Conservation (phyloP, 2,113 vertebrate species). For the Cynopterus brachyotis region DNA sequence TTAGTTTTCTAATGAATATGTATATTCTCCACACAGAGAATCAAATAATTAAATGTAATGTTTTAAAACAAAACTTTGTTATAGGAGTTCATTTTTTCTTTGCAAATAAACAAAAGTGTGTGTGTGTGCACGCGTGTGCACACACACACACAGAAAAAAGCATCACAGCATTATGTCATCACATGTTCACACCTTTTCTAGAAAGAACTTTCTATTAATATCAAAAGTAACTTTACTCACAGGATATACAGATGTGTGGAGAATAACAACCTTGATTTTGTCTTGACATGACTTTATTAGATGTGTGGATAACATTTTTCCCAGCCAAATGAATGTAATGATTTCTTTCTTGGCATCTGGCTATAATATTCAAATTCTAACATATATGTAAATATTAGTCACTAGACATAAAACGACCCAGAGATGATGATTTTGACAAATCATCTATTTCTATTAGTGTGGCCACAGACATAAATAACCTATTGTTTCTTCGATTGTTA, state of each 20-base stretch:
- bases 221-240: background rate
- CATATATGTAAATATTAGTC: background rate
- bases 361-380: slow-evolving; percentile 12
- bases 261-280: background rate
- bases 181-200: background rate
- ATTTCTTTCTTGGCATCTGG: background rate
- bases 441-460: slow-evolving; percentile 42
- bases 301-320: background rate
- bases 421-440: slow-evolving; percentile 7
- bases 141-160: background rate
- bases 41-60: background rate
- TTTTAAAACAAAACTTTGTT: background rate
- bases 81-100: background rate
- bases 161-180: background rate
- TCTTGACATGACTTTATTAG: background rate
- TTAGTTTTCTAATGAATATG: background rate
- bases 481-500: background rate
- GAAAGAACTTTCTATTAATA: background rate
- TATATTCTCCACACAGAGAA: too few species aligned
- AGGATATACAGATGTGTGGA: background rate
- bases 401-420: background rate
- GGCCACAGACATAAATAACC: background rate
- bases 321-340: background rate
- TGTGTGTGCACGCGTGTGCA: background rate
- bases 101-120: background rate